Percentiles rank a stretch among this genome's conserved stretches.
Conservation (phyloP, 2,888 invertebrate genomes). For the Eulithis prunata region DNA sequence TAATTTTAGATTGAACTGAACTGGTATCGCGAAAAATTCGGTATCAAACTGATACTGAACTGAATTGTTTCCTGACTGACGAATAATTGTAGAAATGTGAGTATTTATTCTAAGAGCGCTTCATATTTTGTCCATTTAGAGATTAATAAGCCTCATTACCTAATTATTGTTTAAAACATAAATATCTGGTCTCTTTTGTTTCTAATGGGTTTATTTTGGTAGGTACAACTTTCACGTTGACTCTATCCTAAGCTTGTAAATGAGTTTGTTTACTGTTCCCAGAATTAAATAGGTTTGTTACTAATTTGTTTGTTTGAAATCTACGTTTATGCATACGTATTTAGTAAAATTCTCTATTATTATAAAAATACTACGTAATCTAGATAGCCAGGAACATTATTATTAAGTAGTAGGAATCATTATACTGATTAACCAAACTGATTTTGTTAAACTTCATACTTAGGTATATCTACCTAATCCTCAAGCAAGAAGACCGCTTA, state of each 20-base stretch:
- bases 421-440: too few relatives aligned
- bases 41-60: not conserved
- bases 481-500: too few relatives aligned
- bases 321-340: not conserved
- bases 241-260: not conserved
- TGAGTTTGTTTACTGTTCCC: not conserved
- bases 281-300: too few relatives aligned
- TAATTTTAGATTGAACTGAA: too few relatives aligned
- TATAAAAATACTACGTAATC: too few relatives aligned
- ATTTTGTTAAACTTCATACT: too few relatives aligned
- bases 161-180: constrained; percentile 16
- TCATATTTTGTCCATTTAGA: not conserved
- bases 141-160: not conserved
- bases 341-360: too few relatives aligned
- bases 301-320: not conserved
- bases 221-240: not conserved
- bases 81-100: not conserved
- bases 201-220: constrained; percentile 15
- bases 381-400: too few relatives aligned
- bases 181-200: constrained; percentile 5
- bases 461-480: too few relatives aligned
- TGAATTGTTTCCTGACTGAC: constrained; percentile 2
- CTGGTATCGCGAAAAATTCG: too few relatives aligned
- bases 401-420: too few relatives aligned
- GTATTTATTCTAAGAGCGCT: constrained; percentile 14